These are phyloP conservation scores for Anticlea derivata DNA, from an alignment of 2,888 invertebrate genomes.

Conservation along the genomic window DNA sequence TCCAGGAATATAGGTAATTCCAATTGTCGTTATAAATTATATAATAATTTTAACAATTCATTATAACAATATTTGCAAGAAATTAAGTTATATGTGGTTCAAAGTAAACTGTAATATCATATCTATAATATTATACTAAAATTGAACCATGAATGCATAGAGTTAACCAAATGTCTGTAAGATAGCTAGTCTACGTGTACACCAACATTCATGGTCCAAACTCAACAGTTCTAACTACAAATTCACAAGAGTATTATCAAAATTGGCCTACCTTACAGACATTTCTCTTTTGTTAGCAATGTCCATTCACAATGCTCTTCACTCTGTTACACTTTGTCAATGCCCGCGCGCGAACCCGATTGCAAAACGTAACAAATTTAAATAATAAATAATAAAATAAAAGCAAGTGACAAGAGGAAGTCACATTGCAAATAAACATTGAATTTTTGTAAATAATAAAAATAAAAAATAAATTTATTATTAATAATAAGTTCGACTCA, in stretches of 20 bases:
- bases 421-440: constrained; percentile 81
- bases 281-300: constrained; percentile 67
- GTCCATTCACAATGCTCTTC: constrained; percentile 80
- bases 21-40: too few relatives aligned
- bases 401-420: constrained; percentile 74
- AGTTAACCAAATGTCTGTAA: constrained; percentile 76
- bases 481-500: constrained; percentile 48
- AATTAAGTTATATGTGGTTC: constrained; percentile 12
- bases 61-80: too few relatives aligned
- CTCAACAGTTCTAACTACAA: constrained; percentile 36
- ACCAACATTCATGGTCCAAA: constrained; percentile 77
- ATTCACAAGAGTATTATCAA: constrained; percentile 50
- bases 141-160: constrained; percentile 76
- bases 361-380: constrained; percentile 28
- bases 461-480: constrained; percentile 22
- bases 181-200: constrained; percentile 48
- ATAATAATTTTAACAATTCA: too few relatives aligned
- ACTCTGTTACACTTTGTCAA: constrained; percentile 46
- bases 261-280: constrained; percentile 83
- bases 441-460: constrained; percentile 42
- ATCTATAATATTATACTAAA: constrained; percentile 13
- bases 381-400: constrained; percentile 41
- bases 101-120: constrained; percentile 4
- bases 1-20: too few relatives aligned
- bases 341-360: constrained; percentile 29